Evolutionary conservation across 2,888 invertebrate genomes (phyloP).

Genomic region (Poecilobothrus nobilitatus): DNA sequence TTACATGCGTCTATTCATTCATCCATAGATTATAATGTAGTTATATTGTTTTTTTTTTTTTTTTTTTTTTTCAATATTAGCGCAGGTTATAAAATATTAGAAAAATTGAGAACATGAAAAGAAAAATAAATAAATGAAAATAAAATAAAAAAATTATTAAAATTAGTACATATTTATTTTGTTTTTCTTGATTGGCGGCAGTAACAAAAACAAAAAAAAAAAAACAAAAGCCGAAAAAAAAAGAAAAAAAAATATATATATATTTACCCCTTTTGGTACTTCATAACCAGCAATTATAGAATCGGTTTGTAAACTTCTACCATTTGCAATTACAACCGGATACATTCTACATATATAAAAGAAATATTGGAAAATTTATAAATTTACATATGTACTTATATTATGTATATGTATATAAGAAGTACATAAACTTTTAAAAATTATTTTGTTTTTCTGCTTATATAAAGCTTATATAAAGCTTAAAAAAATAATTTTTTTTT

Average conservation of each 20-base stretch:
- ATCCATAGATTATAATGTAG: not conserved
- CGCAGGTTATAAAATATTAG: slow-evolving; percentile 22
- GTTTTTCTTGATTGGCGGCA: slow-evolving; percentile 10
- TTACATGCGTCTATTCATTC: slow-evolving; percentile 58
- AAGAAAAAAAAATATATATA: not conserved
- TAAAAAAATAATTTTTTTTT: too few relatives aligned
- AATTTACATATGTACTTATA: not conserved
- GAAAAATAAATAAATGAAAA: slow-evolving; percentile 12
- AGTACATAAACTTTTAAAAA: too few relatives aligned
- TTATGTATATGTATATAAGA: not conserved
- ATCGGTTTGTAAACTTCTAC: slow-evolving; percentile 65
- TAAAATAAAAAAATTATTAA: slow-evolving; percentile 3
- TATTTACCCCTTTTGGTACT: slow-evolving; percentile 70
- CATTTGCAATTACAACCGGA: slow-evolving; percentile 74
- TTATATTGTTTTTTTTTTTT: slow-evolving; percentile 13
- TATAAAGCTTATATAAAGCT: too few relatives aligned
- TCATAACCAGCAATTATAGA: slow-evolving; percentile 66
- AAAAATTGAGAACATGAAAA: slow-evolving; percentile 14
- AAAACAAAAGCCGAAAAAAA: not conserved
- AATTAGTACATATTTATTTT: slow-evolving; percentile 10
- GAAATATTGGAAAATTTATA: slow-evolving; percentile 18
- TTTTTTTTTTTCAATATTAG: slow-evolving; percentile 11
- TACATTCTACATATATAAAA: slow-evolving; percentile 53
- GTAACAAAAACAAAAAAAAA: slow-evolving; percentile 12
- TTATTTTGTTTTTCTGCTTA: too few relatives aligned